Percentiles rank a stretch among this genome's conserved stretches.
phyloP scores from a whole-genome alignment of 2,113 vertebrate genomes.

The Rhabdornis inornatus region DNA sequence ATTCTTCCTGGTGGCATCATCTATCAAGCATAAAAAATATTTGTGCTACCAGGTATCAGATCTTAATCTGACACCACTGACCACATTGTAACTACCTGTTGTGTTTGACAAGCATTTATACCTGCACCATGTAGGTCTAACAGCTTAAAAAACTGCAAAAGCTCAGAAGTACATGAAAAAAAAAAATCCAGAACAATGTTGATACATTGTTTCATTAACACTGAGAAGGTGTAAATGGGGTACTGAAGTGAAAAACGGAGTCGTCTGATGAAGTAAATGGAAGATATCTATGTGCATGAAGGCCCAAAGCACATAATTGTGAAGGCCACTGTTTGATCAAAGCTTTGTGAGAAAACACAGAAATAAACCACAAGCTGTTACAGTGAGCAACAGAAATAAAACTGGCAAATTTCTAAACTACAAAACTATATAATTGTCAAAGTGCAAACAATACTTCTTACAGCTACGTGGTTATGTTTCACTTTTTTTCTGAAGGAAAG shows the following conservation, averaged over 20 bases:
- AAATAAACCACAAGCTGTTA: slow-evolving; percentile 17
- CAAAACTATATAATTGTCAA: not conserved
- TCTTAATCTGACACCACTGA: not conserved
- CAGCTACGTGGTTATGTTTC: not conserved
- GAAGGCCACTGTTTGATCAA: not conserved
- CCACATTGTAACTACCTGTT: not conserved
- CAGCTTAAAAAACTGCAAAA: not conserved
- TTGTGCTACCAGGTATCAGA: not conserved
- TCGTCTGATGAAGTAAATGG: not conserved
- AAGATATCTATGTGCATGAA: not conserved
- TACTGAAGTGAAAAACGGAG: not conserved
- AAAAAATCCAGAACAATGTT: not conserved
- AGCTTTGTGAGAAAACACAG: not conserved
- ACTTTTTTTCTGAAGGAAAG: not conserved
- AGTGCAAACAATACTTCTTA: not conserved
- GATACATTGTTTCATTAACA: not conserved
- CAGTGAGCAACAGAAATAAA: not conserved
- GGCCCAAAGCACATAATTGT: not conserved
- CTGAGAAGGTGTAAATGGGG: not conserved
- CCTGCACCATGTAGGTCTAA: not conserved
- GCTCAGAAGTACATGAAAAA: not conserved
- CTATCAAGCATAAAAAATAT: not conserved
- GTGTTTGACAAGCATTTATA: not conserved
- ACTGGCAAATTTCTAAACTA: not conserved
- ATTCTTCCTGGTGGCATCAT: not conserved